Conservation (phyloP, 1,140 invertebrate species). For the Aplysia californica region DNA sequence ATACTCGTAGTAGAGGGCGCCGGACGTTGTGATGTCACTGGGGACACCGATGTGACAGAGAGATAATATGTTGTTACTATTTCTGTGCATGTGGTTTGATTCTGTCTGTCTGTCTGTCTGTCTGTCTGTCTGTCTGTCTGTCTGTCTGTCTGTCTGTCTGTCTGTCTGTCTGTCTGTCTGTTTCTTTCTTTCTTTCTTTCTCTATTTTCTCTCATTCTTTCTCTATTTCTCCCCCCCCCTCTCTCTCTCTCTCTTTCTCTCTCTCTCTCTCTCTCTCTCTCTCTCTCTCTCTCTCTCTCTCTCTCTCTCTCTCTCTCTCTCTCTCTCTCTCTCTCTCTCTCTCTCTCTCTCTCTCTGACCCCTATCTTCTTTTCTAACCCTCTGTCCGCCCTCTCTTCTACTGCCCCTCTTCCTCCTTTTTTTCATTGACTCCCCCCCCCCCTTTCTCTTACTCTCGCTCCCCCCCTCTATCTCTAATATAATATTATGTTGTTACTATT, state of each 20-base stretch:
- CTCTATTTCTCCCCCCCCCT: constrained; percentile 33
- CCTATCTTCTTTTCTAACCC: no score
- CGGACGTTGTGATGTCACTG: no score
- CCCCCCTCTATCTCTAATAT: no score
- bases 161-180: constrained; percentile 30
- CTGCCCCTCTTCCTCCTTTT: no score
- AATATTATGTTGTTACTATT: no score
- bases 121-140: constrained; percentile 37
- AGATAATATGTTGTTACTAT: no score
- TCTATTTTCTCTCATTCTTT: constrained; percentile 36
- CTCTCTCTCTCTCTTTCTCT: constrained; percentile 32
- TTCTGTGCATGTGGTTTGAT: constrained; percentile 12
- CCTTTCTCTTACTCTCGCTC: no score
- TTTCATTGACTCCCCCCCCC: no score
- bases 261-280: constrained; percentile 32
- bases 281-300: constrained; percentile 28
- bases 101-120: constrained; percentile 36
- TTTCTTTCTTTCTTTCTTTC: constrained; percentile 35
- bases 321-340: constrained; percentile 26
- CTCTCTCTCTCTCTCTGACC: no score
- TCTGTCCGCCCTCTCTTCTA: no score
- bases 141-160: constrained; percentile 35
- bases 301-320: constrained; percentile 19
- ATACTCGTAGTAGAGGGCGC: no score
- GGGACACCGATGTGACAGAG: no score